phyloP scores from a whole-genome alignment of 2,888 invertebrate species.

The Mamestra brassicae region DNA sequence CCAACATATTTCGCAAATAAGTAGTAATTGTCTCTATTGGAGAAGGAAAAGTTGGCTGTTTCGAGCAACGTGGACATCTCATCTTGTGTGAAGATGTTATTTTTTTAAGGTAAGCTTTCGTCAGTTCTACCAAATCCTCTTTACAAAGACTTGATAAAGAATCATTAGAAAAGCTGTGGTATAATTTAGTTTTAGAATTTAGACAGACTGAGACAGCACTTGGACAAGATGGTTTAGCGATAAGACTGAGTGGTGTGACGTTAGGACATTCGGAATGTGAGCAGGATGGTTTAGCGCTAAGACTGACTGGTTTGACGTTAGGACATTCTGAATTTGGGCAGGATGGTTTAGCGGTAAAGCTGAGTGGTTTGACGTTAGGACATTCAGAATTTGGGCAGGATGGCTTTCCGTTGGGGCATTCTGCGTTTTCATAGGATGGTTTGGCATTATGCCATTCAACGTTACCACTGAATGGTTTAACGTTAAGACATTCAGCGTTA shows the following conservation, averaged over 20 bases:
- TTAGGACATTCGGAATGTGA: not conserved
- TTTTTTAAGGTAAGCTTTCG: conserved; percentile 28
- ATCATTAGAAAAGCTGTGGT: conserved; percentile 23
- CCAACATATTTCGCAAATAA: conserved; percentile 33
- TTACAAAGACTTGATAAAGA: conserved; percentile 43
- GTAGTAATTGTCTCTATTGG: conserved; percentile 1
- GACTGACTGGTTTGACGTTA: too few relatives aligned
- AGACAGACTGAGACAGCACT: not conserved
- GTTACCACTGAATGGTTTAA: not conserved
- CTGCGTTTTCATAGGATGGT: not conserved
- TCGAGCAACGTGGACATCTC: conserved; percentile 33
- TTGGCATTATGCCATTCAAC: not conserved
- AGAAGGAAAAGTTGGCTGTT: conserved; percentile 6
- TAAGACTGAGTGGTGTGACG: too few relatives aligned
- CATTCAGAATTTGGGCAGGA: not conserved
- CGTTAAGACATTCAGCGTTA: not conserved
- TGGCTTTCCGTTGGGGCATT: not conserved
- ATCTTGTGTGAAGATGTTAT: conserved; percentile 35
- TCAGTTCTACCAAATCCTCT: conserved; percentile 29
- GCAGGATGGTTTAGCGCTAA: not conserved
- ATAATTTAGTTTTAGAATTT: conserved; percentile 18
- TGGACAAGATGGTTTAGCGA: not conserved
- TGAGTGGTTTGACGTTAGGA: not conserved
- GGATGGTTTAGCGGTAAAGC: not conserved
- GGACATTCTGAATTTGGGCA: not conserved